A percentile compares a stretch with the other conserved stretches of the same genome.
Conservation (phyloP, 2,113 vertebrate genomes). For the Notarius lentiginosus region DNA sequence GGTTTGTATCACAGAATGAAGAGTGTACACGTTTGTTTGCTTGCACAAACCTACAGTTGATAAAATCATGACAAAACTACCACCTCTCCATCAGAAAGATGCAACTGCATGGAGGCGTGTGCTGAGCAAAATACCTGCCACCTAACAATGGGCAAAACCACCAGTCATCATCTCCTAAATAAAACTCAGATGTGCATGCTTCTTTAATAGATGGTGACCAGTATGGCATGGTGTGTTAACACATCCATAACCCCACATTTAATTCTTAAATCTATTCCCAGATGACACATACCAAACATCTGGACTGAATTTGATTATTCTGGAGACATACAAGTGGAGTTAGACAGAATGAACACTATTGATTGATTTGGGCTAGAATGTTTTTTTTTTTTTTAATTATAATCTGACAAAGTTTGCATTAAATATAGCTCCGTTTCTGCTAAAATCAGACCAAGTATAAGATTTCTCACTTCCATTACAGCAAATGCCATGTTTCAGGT, state of each 20-base stretch:
- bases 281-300: neutral
- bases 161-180: neutral
- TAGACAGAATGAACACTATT: neutral
- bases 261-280: neutral
- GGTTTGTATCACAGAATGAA: conserved; percentile 46
- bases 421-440: neutral
- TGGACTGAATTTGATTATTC: neutral
- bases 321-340: neutral
- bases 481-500: neutral
- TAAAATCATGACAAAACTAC: conserved; percentile 48
- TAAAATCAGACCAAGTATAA: neutral
- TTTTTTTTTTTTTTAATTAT: neutral
- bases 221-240: neutral
- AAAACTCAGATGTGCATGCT: neutral
- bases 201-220: neutral
- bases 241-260: neutral
- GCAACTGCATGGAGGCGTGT: conserved; percentile 23
- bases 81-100: conserved; percentile 49
- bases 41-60: conserved; percentile 28
- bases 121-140: neutral
- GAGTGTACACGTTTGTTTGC: conserved; percentile 43
- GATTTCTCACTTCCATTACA: neutral
- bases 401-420: neutral
- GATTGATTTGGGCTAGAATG: neutral
- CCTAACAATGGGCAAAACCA: neutral